phyloP scores from a whole-genome alignment of 2,888 invertebrate species.

The Mythimna lalbum region DNA sequence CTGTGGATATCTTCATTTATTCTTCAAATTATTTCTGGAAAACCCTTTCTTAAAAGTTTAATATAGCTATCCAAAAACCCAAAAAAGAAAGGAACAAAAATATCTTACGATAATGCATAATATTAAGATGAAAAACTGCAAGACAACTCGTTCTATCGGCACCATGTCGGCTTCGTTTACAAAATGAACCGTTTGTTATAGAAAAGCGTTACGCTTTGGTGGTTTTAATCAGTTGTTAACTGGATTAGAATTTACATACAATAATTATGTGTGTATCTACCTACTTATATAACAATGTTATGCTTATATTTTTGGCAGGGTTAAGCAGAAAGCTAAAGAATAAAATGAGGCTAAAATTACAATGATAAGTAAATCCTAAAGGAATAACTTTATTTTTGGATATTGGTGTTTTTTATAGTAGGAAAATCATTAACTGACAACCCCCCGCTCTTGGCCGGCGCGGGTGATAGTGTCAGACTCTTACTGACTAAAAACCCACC shows the following conservation, averaged over 20 bases:
- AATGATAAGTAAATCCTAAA: too few relatives aligned
- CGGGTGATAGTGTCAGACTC: too few relatives aligned
- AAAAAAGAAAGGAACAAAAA: neutral
- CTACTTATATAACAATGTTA: neutral
- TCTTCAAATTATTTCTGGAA: too few relatives aligned
- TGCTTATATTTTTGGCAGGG: neutral
- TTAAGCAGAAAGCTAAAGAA: neutral
- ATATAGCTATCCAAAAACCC: too few relatives aligned
- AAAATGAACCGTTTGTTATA: constrained; percentile 14
- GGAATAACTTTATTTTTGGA: too few relatives aligned
- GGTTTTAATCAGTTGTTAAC: constrained; percentile 42
- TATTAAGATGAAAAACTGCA: constrained; percentile 8
- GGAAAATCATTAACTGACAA: too few relatives aligned
- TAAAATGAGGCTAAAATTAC: neutral
- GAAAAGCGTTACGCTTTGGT: constrained; percentile 20
- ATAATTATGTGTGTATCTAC: neutral
- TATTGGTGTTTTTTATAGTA: too few relatives aligned
- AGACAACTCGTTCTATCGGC: neutral
- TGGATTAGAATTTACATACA: neutral
- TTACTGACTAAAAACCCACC: too few relatives aligned
- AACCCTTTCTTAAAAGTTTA: too few relatives aligned
- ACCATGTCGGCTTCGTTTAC: constrained; percentile 4
- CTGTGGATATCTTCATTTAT: too few relatives aligned
- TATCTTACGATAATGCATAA: constrained; percentile 25
- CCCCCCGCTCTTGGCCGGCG: too few relatives aligned